phyloP scores from a whole-genome alignment of 2,888 invertebrate species.

The Pyrrhosoma nymphula region DNA sequence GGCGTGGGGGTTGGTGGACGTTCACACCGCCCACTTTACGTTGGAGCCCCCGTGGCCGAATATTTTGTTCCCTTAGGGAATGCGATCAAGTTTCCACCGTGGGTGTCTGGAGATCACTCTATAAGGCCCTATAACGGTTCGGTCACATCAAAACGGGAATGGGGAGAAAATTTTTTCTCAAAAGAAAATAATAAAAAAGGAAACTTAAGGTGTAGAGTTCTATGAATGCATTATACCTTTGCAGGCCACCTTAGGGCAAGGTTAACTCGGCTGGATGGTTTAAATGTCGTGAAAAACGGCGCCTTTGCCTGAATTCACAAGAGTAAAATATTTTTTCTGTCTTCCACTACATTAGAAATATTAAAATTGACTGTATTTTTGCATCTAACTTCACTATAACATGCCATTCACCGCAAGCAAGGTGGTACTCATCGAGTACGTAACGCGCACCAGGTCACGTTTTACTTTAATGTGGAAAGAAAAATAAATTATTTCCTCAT shows the following conservation, averaged over 20 bases:
- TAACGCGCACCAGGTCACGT: too few relatives aligned
- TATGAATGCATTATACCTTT: background rate
- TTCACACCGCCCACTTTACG: background rate
- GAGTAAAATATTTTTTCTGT: too few relatives aligned
- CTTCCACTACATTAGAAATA: too few relatives aligned
- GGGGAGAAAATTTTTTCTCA: background rate
- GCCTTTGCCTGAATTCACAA: too few relatives aligned
- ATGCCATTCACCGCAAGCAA: too few relatives aligned
- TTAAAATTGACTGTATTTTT: too few relatives aligned
- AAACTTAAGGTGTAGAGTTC: background rate
- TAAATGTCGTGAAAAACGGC: too few relatives aligned
- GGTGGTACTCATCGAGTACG: too few relatives aligned
- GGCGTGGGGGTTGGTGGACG: too few relatives aligned
- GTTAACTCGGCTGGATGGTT: background rate
- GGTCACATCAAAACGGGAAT: background rate
- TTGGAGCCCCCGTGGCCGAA: background rate
- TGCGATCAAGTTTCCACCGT: background rate
- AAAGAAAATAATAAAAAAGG: background rate
- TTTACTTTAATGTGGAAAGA: too few relatives aligned
- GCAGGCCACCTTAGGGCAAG: background rate
- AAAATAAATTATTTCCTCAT: too few relatives aligned
- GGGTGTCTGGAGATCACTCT: background rate
- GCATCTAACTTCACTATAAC: too few relatives aligned
- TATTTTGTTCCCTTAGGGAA: background rate
- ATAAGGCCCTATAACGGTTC: background rate